phyloP scores from a whole-genome alignment of 2,888 invertebrate species.

The Campoplex capitator region DNA sequence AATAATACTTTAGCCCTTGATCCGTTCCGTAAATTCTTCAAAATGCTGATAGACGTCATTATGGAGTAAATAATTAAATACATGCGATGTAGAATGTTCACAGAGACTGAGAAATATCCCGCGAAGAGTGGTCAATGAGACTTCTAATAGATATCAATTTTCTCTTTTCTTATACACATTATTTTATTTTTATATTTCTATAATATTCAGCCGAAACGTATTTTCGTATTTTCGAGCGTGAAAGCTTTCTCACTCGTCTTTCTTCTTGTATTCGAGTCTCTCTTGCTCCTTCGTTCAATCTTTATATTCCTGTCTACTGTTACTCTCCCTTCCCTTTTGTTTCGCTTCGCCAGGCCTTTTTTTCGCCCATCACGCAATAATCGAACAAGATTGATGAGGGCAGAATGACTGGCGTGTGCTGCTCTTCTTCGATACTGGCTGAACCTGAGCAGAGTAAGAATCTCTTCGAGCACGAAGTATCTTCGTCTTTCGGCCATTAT shows the following conservation, averaged over 20 bases:
- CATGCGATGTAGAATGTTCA: background rate
- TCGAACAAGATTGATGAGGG: constrained; percentile 85
- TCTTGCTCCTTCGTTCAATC: constrained; percentile 43
- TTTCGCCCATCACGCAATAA: constrained; percentile 84
- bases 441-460: constrained; percentile 47
- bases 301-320: constrained; percentile 43
- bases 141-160: constrained; percentile 83
- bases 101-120: constrained; percentile 70
- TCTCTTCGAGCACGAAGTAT: constrained; percentile 32
- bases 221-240: constrained; percentile 49
- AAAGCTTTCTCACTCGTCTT: constrained; percentile 66
- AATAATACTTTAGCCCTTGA: background rate
- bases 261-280: constrained; percentile 66
- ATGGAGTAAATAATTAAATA: constrained; percentile 6
- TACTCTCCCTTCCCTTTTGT: constrained; percentile 68
- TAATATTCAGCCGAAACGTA: constrained; percentile 27
- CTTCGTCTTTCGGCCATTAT: background rate
- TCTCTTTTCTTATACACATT: constrained; percentile 25
- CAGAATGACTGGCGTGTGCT: constrained; percentile 80
- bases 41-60: background rate
- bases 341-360: constrained; percentile 74
- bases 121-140: constrained; percentile 80
- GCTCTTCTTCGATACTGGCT: constrained; percentile 41
- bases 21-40: constrained; percentile 17
- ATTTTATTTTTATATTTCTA: constrained; percentile 42